These are phyloP conservation scores for Dinocampus coccinellae DNA, from an alignment of 2,888 invertebrate species.

Conservation along the genomic window DNA sequence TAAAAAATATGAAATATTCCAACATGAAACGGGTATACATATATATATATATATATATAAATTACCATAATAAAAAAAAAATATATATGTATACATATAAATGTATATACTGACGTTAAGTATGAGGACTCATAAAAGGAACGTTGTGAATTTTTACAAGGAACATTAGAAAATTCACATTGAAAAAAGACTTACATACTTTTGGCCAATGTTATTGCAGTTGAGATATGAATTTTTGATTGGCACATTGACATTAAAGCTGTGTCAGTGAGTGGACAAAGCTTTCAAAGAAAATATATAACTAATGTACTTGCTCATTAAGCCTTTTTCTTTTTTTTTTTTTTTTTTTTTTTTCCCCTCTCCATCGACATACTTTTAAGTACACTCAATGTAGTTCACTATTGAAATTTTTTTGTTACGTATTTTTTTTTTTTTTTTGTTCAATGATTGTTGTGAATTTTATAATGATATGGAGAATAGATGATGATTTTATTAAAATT, in stretches of 20 bases:
- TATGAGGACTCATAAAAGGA: not conserved
- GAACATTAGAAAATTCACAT: constrained; percentile 59
- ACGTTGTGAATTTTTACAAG: constrained; percentile 43
- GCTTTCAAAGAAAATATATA: not conserved
- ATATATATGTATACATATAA: not conserved
- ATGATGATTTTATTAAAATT: not conserved
- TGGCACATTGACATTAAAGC: constrained; percentile 27
- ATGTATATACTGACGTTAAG: constrained; percentile 12
- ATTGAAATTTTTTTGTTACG: too few relatives aligned
- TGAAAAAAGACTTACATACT: constrained; percentile 41
- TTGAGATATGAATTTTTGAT: constrained; percentile 57
- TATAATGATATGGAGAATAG: too few relatives aligned
- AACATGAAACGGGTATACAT: constrained; percentile 23
- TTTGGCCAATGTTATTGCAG: constrained; percentile 33
- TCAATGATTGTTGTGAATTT: too few relatives aligned
- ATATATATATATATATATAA: not conserved
- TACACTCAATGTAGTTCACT: too few relatives aligned
- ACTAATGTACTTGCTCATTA: too few relatives aligned
- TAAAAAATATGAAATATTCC: constrained; percentile 55
- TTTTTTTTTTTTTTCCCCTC: constrained; percentile 2
- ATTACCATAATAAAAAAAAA: not conserved
- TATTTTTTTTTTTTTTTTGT: too few relatives aligned
- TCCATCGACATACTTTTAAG: too few relatives aligned
- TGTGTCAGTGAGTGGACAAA: not conserved
- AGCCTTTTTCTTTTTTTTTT: too few relatives aligned